Evolutionary conservation across 2,797 vertebrate genomes (phyloP), one percentile per base, ranked within the genome.

Genomic region (Thaleichthys pacificus): DNA sequence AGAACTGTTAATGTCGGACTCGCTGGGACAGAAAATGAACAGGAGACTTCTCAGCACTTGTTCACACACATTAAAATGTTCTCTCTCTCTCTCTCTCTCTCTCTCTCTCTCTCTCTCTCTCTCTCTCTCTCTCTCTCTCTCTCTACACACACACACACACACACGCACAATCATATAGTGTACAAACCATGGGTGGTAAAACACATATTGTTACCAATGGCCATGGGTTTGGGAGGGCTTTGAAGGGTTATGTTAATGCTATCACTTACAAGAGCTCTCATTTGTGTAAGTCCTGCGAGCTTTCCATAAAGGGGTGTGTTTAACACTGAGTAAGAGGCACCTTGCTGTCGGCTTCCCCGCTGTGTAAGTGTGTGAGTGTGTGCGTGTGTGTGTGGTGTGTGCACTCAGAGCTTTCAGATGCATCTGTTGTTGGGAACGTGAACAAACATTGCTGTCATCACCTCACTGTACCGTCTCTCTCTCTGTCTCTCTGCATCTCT

Each of bases 241-340:
- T 24, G 77, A 80, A 79, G 54, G 73, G 64, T 66, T 47, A 61
- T 83, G 69, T 61, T 75, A 66, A 80, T 82, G 71, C 75, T 82
- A 70, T 79, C 75, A 85, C 68, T 73, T 54, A 72, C 84, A 85
- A 76, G 79, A 58, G 68, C 65, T 75, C 82, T 83, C 60, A 84
- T 83, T 74, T 73, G 85, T 80, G 82, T 83, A 88, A 74, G 79
- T 73, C 80, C 86, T 91, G 86, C 88, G 85, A 89, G 87, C 66
- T 78, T 68, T 77, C 62, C 77, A 81, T 69, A 80, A 83, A 71
- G 74, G 78, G 69, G 66, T 72, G 70, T 58, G 61, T 78, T 77
- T 51, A 67, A 61, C 22, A 81, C 42, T 79, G 65, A 80, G 63
- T 49, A 51, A 49, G 30, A 66, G 51, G 28, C 56, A 56, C 15